Evolutionary conservation across 1,140 invertebrate genomes (phyloP).

Genomic region (Zaprionus nigranus): DNA sequence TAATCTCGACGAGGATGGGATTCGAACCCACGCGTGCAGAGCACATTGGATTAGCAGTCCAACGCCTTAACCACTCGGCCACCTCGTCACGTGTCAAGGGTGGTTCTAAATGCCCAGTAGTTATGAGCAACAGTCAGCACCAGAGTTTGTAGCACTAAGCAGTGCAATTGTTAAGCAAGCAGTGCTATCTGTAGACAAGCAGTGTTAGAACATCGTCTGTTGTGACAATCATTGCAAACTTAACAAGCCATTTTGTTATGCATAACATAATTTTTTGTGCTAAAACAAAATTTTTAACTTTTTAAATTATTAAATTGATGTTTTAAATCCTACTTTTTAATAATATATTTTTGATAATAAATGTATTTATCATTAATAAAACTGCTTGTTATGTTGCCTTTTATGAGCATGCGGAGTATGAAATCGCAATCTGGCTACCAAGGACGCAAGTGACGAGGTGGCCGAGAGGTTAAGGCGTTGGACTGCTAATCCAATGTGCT

Average conservation of each 20-base stretch:
- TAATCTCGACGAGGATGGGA: slow-evolving; percentile 91
- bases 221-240: too few species aligned
- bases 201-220: background rate
- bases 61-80: slow-evolving; percentile 96
- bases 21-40: slow-evolving; percentile 94
- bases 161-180: slow-evolving; percentile 21
- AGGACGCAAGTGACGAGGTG: slow-evolving; percentile 87
- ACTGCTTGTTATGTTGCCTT: slow-evolving; percentile 13
- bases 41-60: slow-evolving; percentile 91
- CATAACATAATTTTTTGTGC: too few species aligned
- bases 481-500: slow-evolving; percentile 91
- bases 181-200: background rate
- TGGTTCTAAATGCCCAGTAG: slow-evolving; percentile 5
- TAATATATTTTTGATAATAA: background rate
- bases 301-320: too few species aligned
- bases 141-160: background rate
- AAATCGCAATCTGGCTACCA: slow-evolving; percentile 20
- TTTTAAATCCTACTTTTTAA: too few species aligned
- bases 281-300: too few species aligned
- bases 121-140: background rate
- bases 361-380: background rate
- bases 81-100: slow-evolving; percentile 86
- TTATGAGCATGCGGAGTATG: background rate
- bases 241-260: too few species aligned
- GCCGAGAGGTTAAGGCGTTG: slow-evolving; percentile 96